Base-by-base conservation (phyloP, 2,797 vertebrate genomes). In the Schizothorax lantsangensis region DNA sequence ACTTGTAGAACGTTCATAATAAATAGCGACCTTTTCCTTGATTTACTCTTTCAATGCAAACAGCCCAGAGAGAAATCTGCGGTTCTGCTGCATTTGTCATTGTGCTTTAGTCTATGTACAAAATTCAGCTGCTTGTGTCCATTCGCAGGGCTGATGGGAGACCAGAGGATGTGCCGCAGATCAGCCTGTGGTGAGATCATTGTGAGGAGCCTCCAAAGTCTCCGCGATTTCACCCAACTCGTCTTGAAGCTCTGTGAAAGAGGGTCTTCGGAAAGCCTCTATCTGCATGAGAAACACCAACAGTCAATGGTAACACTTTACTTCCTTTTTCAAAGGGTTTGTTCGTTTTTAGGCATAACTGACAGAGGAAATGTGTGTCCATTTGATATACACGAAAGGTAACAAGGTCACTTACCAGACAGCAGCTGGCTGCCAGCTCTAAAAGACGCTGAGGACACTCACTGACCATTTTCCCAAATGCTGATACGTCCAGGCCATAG, bases 181-280 rank as follows among this genome's bases (percentile, higher is more conserved):
- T 96, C 95, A 96, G 90, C 93, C 92, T 0, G 91, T 92, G 87
- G 88, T 89, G 77, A 92, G 87, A 62, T 96, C 94, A 5, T 91
- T 85, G 86, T 86, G 87, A 5, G 89, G 64, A 0, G 92, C 90
- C 6, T 97, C 96, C 91, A 97, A 92, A 15, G 88, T 93, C 90
- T 97, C 96, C 0, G 92, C 92, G 0, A 94, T 90, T 64, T 97
- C 96, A 19, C 95, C 96, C 91, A 97, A 36, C 83, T 97, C 95
- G 26, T 97, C 96, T 87, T 97, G 92, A 83, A 98, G 59, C 92
- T 98, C 96, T 0, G 94, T 93, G 92, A 98, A 98, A 0, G 96
- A 96, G 0, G 96, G 97, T 21, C 96, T 94, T 64, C 96, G 94
- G 93, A 97, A 97, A 0, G 96, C 95, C 88, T 98, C 96, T 84